Evolutionary conservation across 2,113 vertebrate genomes (phyloP), one percentile per base, ranked within the genome.

Genomic region (Mixornis gularis): DNA sequence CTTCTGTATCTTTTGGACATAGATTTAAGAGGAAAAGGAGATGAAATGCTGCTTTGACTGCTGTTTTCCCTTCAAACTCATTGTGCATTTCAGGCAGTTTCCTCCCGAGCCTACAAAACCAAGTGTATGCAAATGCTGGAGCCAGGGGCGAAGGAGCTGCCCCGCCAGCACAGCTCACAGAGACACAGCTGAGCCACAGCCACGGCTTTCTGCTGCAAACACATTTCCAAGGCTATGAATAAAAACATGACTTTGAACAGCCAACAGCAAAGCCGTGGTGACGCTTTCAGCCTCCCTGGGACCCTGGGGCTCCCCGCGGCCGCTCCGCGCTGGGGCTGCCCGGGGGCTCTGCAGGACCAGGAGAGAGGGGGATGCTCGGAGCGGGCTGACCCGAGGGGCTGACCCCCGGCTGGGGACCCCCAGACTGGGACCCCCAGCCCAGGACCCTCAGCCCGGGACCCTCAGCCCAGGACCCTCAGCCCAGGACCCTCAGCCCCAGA

Each of bases 51-150:
- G 81, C 70, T 72, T 20, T 41, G 59, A 12, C 30, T 21, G n/a
- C 19, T n/a, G 8, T n/a, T 81, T 30, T 20, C 64, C 53, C 88
- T 80, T 44, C 65, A 41, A 22, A 29, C 32, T 48, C 12, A 18
- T 2, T 6, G 77, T 18, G 53, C 38, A 1, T 41, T 43, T 48
- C 77, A 12, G 64, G 76, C 82, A 4, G 64, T 9, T 64, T 56
- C 18, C 38, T 30, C 8, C 56, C 0, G 7, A 89, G 66, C 80
- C 52, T 30, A 6, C 58, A 25, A 7, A 12, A 6, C 32, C 17
- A 0, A 17, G 7, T 0, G 22, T 1, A 4, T 11, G 53, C 4
- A 34, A 43, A 43, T 9, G 56, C 10, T 2, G 17, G 77, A 43
- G 92, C 56, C 32, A n/a, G 48, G 72, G 48, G 34, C 1, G 4